These are phyloP conservation scores for Crematogaster levior DNA, from an alignment of 2,888 invertebrate species.

Conservation along the genomic window DNA sequence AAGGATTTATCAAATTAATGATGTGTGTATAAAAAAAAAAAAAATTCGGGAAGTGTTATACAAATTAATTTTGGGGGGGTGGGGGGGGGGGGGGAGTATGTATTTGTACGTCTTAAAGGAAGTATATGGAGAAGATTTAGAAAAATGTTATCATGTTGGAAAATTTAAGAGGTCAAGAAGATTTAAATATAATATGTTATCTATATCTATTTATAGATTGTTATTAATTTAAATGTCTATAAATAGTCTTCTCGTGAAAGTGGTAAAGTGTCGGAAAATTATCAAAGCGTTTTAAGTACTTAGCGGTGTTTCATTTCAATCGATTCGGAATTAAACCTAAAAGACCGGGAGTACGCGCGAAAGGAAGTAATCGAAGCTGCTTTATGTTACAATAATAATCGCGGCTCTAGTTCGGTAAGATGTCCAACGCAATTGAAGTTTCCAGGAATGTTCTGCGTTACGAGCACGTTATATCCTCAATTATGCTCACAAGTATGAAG, in stretches of 20 bases:
- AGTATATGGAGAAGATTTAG: background rate
- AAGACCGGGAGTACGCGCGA: background rate
- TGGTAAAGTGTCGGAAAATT: background rate
- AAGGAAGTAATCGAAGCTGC: slow-evolving; percentile 25
- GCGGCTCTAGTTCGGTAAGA: background rate
- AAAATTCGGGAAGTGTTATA: too few relatives aligned
- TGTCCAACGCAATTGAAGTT: slow-evolving; percentile 11
- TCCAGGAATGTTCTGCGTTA: background rate
- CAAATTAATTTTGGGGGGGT: too few relatives aligned
- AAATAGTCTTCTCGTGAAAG: background rate
- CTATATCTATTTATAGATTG: background rate
- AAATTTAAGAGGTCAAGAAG: background rate
- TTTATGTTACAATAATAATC: slow-evolving; percentile 27
- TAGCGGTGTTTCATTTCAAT: background rate
- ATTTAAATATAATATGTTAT: slow-evolving; percentile 12
- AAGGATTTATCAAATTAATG: background rate
- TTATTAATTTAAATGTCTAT: background rate
- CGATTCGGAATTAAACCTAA: slow-evolving; percentile 39
- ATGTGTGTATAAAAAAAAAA: too few relatives aligned
- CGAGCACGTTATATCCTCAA: background rate
- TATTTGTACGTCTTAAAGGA: too few relatives aligned
- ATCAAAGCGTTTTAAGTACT: background rate
- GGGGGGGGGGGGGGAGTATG: too few relatives aligned
- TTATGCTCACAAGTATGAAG: slow-evolving; percentile 1
- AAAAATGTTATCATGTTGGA: background rate